Evolutionary conservation across 1,140 invertebrate species (phyloP), one percentile per base, ranked within the genome.

Genomic region (Drosophila eugracilis): DNA sequence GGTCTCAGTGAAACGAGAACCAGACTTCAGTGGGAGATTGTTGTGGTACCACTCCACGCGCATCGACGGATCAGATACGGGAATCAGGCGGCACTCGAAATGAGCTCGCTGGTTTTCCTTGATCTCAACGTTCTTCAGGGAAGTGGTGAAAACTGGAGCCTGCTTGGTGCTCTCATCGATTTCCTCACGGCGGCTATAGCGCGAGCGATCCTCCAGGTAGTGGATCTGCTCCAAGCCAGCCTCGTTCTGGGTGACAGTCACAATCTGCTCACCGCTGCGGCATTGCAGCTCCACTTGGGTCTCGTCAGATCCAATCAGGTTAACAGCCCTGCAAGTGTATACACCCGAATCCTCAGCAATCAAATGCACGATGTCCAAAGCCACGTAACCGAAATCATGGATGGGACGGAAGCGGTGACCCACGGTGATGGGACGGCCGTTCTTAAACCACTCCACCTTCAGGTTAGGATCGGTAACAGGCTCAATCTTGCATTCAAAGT

Each of bases 41-140:
- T 99, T 98, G 70, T 98, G 97, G 93, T 97, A 99, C 99, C 99
- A 99, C 93, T 99, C 97, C 0, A 99, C 97, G 91, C 97, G 97
- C 96, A 99, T 97, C 0, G 97, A 97, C 0, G 97, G 94, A 93
- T 99, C 98, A 34, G 98, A 98, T 17, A 99, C 96, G 6, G 99
- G 99, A 78, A 99, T 97, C 9, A 99, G 92, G 30, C 98, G 95
- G 83, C 97, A 98, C 92, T 99, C 98, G 89, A 99, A 99, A 88
- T 99, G 98, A 22, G 97, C 97, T 45, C 97, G 93, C 90, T 99
- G 97, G 15, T 97, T 97, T 93, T 99, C 99, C 90, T 96, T 96
- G 54, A 99, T 96, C 83, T 98, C 95, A 24, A 97, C 94, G 83
- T 97, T 97, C 89, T 97, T 97, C 53, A 98, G 92, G 0, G 97